phyloP scores from a whole-genome alignment of 2,888 invertebrate genomes.

The Leptopilina drosophilae region DNA sequence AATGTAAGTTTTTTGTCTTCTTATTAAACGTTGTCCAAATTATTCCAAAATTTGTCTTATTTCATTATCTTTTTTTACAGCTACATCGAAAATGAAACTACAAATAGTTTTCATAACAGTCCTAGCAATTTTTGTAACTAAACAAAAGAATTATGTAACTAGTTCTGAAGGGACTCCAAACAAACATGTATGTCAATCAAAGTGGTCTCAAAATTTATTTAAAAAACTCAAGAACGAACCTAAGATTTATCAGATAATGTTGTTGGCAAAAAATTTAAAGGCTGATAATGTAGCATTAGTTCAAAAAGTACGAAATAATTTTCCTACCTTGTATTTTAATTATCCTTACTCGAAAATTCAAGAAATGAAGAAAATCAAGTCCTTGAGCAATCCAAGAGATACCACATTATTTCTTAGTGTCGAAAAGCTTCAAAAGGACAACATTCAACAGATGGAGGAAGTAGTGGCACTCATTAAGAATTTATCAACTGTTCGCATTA shows the following conservation, averaged over 20 bases:
- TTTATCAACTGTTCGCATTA: background rate
- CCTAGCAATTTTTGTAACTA: too few species aligned
- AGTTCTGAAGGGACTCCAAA: too few species aligned
- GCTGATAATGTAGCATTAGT: background rate
- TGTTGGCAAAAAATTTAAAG: background rate
- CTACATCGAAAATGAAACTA: too few species aligned
- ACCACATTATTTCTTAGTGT: background rate
- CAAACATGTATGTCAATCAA: too few species aligned
- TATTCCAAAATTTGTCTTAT: too few species aligned
- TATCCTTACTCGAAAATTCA: background rate
- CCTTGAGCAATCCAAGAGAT: background rate
- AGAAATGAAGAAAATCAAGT: background rate
- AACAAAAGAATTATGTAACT: too few species aligned
- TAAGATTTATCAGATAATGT: background rate
- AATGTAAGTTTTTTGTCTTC: too few species aligned
- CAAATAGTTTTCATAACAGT: too few species aligned
- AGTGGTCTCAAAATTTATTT: background rate
- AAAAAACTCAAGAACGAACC: background rate
- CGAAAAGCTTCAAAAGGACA: background rate
- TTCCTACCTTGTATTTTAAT: background rate
- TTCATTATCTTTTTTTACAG: too few species aligned
- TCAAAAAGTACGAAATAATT: background rate
- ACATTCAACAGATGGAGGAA: background rate
- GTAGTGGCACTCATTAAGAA: background rate
- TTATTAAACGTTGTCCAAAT: too few species aligned